Evolutionary conservation across 2,888 invertebrate species (phyloP).

Genomic region (Mayetiola destructor): DNA sequence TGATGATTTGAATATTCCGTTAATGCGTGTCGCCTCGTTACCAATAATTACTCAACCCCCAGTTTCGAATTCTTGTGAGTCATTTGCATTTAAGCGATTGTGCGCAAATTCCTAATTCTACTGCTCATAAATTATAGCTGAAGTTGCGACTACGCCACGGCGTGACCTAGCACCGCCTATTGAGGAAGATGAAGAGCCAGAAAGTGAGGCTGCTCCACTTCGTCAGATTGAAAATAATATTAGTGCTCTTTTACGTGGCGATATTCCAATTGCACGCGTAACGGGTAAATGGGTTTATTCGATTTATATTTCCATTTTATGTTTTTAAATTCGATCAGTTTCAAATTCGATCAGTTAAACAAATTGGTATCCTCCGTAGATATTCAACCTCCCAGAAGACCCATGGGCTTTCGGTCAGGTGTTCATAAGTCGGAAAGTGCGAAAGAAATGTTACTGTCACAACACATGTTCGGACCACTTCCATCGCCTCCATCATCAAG

Average conservation of each 20-base stretch:
- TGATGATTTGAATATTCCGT: constrained; percentile 17
- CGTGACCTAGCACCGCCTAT: constrained; percentile 53
- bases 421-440: constrained; percentile 63
- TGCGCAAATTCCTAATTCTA: neutral
- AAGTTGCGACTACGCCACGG: constrained; percentile 38
- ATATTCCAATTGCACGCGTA: constrained; percentile 27
- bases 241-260: constrained; percentile 47
- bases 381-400: constrained; percentile 27
- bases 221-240: constrained; percentile 59
- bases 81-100: neutral
- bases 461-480: constrained; percentile 31
- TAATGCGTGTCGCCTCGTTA: constrained; percentile 20
- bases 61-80: constrained; percentile 10
- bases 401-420: constrained; percentile 39
- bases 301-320: neutral
- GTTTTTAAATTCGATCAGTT: neutral
- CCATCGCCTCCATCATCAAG: constrained; percentile 32
- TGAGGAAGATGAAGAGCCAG: constrained; percentile 51
- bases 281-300: neutral
- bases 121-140: constrained; percentile 14
- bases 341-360: neutral
- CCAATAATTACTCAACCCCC: constrained; percentile 18
- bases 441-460: constrained; percentile 46
- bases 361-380: neutral
- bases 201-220: constrained; percentile 49